Evolutionary conservation across 2,888 invertebrate species (phyloP), one percentile per base, ranked within the genome.

Genomic region (Rhaphigaster nebulosa): DNA sequence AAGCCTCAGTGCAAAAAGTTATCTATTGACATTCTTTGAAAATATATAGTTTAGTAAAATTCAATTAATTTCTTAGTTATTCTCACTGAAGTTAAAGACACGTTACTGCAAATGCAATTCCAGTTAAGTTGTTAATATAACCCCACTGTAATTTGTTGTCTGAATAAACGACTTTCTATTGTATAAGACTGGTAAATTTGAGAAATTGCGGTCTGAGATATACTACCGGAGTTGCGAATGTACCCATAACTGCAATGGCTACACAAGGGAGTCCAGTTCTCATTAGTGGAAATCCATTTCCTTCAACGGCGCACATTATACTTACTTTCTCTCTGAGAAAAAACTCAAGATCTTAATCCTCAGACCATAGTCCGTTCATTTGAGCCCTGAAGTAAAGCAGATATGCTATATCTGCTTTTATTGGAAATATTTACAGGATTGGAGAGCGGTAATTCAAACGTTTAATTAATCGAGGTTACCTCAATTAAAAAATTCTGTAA

Each of bases 211-310:
- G 38, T 23, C 38, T 60, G 60, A 60, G 60, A 60, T 60, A 29
- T 76, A 23, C 20, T 38, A 23, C 34, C 34, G 23, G 23, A 38
- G 65, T 18, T 18, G 18, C 65, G 18, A 76, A 38, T 1, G 70
- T 76, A 65, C 4, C 29, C 29, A 65, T 65, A 65, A 60, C n/a
- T 60, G 65, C 65, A 4, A 34, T 5, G 15, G 18, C 70, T 38
- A 38, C 34, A 76, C 10, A 76, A 20, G 34, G 20, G 38, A 38
- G 18, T 38, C 38, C 34, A 38, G 70, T 76, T 76, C 70, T 76
- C 70, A 76, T 38, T 70, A 76, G 38, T 38, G 70, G 70, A 76
- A 76, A 76, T 76, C 70, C 34, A 76, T 76, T 76, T 38, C 70
- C 38, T 23, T 76, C 34, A 76, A 76, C 10, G 70, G 6, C 70